Conservation (phyloP, 2,888 invertebrate genomes). For the Tetranychus piercei region DNA sequence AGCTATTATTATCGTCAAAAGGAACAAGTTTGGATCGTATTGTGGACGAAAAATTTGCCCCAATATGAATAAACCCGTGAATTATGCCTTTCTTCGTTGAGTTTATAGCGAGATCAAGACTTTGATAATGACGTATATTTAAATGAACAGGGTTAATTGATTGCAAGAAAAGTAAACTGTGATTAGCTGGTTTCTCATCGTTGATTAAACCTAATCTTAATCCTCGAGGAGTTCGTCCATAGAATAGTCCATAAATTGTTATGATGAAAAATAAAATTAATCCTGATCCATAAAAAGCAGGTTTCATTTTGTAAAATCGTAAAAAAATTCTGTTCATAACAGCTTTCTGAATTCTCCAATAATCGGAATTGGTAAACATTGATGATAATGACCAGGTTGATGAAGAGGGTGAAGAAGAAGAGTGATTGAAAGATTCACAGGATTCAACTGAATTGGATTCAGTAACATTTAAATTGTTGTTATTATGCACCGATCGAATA, state of each 20-base stretch:
- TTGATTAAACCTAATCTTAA: slow-evolving; percentile 2
- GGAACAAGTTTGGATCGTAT: not conserved
- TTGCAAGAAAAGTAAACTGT: not conserved
- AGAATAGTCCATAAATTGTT: not conserved
- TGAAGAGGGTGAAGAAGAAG: too few relatives aligned
- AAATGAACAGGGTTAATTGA: not conserved
- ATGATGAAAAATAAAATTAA: not conserved
- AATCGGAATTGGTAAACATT: not conserved
- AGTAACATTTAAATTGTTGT: not conserved
- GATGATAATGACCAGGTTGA: not conserved
- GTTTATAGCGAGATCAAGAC: not conserved
- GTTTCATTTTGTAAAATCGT: slow-evolving; percentile 5
- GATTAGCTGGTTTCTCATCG: slow-evolving; percentile 1
- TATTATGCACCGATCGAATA: not conserved
- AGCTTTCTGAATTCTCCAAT: not conserved
- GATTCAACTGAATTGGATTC: not conserved
- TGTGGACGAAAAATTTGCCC: not conserved
- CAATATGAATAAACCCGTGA: not conserved
- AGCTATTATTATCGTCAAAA: not conserved
- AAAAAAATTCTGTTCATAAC: slow-evolving; percentile 9
- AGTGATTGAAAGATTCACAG: not conserved
- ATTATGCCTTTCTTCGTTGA: not conserved
- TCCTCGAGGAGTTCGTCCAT: not conserved
- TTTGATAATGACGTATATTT: not conserved
- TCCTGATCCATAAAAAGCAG: not conserved